phyloP scores from a whole-genome alignment of 2,888 invertebrate genomes.

The Oligia strigilis region DNA sequence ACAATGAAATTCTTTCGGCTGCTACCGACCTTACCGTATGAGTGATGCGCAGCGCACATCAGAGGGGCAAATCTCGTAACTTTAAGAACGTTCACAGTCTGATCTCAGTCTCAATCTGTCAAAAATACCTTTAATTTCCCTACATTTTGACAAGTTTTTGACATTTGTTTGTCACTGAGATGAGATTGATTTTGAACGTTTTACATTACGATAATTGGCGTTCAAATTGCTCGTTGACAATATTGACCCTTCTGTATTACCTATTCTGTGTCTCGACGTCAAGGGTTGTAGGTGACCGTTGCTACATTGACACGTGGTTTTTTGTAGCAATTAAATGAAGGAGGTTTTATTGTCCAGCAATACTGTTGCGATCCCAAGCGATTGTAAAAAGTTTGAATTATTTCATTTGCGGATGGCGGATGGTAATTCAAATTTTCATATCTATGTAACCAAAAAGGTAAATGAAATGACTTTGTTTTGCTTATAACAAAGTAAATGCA shows the following conservation, averaged over 20 bases:
- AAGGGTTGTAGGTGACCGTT: slow-evolving; percentile 47
- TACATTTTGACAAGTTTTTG: too few relatives aligned
- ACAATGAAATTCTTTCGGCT: too few relatives aligned
- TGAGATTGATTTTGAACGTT: too few relatives aligned
- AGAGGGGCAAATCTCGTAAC: too few relatives aligned
- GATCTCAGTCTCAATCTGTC: too few relatives aligned
- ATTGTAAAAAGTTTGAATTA: slow-evolving; percentile 49
- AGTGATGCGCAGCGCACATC: background rate
- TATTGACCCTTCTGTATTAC: slow-evolving; percentile 26
- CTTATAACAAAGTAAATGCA: background rate
- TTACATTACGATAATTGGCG: too few relatives aligned
- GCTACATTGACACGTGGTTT: slow-evolving; percentile 56
- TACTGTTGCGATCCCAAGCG: slow-evolving; percentile 44
- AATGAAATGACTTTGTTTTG: slow-evolving; percentile 6
- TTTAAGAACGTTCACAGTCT: too few relatives aligned
- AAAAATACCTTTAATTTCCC: too few relatives aligned
- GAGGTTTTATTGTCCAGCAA: slow-evolving; percentile 56
- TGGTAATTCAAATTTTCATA: slow-evolving; percentile 14
- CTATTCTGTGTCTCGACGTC: slow-evolving; percentile 32
- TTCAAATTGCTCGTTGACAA: background rate
- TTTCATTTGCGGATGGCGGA: slow-evolving; percentile 14
- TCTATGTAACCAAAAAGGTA: background rate
- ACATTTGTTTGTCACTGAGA: too few relatives aligned
- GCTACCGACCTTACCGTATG: too few relatives aligned
- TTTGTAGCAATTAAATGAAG: slow-evolving; percentile 62